Percentiles rank a stretch among this genome's conserved stretches.
Conservation (phyloP, 2,888 invertebrate genomes). For the Dryococelus australis region DNA sequence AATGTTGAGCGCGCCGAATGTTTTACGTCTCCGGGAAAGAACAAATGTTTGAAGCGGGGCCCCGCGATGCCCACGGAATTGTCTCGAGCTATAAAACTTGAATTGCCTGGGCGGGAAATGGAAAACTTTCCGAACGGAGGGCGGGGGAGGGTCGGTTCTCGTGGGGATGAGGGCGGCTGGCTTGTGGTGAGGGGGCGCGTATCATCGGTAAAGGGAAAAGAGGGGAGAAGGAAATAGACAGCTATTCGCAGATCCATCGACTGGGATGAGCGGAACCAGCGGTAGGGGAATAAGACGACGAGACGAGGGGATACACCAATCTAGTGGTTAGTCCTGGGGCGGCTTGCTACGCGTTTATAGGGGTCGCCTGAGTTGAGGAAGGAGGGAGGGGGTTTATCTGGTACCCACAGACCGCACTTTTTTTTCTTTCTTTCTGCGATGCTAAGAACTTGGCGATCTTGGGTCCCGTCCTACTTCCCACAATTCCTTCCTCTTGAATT, state of each 20-base stretch:
- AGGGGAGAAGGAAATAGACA: slow-evolving; percentile 6
- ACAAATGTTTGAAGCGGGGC: background rate
- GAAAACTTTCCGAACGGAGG: background rate
- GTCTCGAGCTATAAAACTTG: slow-evolving; percentile 12
- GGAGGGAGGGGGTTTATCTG: no score
- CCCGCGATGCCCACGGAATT: background rate
- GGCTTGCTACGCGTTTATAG: no score
- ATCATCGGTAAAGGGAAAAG: no score
- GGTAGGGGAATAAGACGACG: background rate
- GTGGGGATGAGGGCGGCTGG: background rate
- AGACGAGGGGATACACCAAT: background rate
- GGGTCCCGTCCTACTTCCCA: no score
- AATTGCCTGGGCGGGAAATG: slow-evolving; percentile 4
- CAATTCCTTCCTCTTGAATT: no score
- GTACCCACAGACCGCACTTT: no score
- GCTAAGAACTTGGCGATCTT: background rate
- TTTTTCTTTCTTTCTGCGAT: background rate
- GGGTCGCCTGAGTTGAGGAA: no score
- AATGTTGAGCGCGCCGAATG: background rate
- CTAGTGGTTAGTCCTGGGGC: background rate
- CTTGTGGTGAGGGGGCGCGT: no score
- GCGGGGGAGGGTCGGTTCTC: background rate
- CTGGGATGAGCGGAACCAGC: background rate
- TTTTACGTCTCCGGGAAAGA: background rate
- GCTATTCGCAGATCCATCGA: slow-evolving; percentile 16